phyloP scores from a whole-genome alignment of 1,140 invertebrate species.

The Archivesica marissinica region DNA sequence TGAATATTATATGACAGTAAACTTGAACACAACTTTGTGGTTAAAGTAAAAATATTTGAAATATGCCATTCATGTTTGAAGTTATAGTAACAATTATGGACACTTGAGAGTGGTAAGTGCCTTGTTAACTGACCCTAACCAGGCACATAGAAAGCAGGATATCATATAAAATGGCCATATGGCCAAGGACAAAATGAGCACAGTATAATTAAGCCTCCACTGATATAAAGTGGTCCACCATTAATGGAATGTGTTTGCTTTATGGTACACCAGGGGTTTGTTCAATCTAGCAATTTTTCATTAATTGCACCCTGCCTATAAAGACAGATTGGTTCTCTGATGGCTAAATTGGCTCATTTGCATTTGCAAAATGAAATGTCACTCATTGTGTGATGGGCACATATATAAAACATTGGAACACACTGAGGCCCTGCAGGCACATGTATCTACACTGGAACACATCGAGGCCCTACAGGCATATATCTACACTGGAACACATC shows the following conservation, averaged over 20 bases:
- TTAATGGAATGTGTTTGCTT: slow-evolving; percentile 36
- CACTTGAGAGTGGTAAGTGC: slow-evolving; percentile 6
- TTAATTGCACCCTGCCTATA: neutral
- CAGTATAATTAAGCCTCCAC: slow-evolving; percentile 5
- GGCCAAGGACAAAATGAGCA: slow-evolving; percentile 12
- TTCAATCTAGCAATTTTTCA: neutral
- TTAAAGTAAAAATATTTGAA: slow-evolving; percentile 11
- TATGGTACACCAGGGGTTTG: slow-evolving; percentile 26
- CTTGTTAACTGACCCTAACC: slow-evolving; percentile 16
- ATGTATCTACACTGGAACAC: too few relatives aligned
- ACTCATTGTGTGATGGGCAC: too few relatives aligned
- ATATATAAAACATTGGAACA: too few relatives aligned
- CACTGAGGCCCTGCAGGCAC: too few relatives aligned
- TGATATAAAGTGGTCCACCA: slow-evolving; percentile 27
- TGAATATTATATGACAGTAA: too few relatives aligned
- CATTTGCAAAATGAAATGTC: neutral
- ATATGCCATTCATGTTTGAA: slow-evolving; percentile 10
- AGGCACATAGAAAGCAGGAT: neutral
- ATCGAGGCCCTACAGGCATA: too few relatives aligned
- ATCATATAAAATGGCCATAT: slow-evolving; percentile 16
- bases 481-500: too few relatives aligned
- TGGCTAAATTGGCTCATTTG: neutral
- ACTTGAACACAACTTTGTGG: too few relatives aligned
- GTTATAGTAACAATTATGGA: neutral
- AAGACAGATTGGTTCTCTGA: neutral